phyloP scores from a whole-genome alignment of 1,140 invertebrate genomes.

The Drosophila pectinifera region DNA sequence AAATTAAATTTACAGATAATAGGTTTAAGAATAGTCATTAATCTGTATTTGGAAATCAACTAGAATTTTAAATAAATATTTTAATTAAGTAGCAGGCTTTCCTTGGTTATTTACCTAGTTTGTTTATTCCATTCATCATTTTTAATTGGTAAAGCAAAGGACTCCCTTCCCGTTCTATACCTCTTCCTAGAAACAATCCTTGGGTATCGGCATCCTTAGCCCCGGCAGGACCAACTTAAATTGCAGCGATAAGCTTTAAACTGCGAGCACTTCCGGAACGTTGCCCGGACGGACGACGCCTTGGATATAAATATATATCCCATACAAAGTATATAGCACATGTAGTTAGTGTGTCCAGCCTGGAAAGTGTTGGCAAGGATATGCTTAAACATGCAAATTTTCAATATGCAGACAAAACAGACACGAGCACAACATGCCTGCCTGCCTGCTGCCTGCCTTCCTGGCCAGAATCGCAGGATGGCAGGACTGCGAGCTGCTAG shows the following conservation, averaged over 20 bases:
- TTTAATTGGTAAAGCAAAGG: too few relatives aligned
- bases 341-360: slow-evolving; percentile 52
- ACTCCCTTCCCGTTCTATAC: background rate
- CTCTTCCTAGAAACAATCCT: background rate
- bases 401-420: slow-evolving; percentile 81
- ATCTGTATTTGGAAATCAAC: background rate
- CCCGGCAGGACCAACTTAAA: slow-evolving; percentile 60
- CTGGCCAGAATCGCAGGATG: slow-evolving; percentile 52
- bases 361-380: slow-evolving; percentile 81
- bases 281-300: slow-evolving; percentile 23
- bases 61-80: background rate
- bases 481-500: background rate
- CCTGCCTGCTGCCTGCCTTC: slow-evolving; percentile 75
- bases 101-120: background rate
- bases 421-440: slow-evolving; percentile 68
- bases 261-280: slow-evolving; percentile 73
- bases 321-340: slow-evolving; percentile 42
- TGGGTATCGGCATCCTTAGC: slow-evolving; percentile 10
- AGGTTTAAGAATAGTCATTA: background rate
- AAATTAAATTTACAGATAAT: background rate
- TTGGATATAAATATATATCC: slow-evolving; percentile 23
- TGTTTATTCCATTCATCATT: too few relatives aligned
- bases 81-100: too few relatives aligned
- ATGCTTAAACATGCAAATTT: slow-evolving; percentile 84
- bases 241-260: slow-evolving; percentile 84